Percentiles rank a stretch among this genome's conserved stretches.
Evolutionary conservation across 1,140 invertebrate genomes (phyloP).

Genomic region (Pachyrhynchus sulphureomaculatus): DNA sequence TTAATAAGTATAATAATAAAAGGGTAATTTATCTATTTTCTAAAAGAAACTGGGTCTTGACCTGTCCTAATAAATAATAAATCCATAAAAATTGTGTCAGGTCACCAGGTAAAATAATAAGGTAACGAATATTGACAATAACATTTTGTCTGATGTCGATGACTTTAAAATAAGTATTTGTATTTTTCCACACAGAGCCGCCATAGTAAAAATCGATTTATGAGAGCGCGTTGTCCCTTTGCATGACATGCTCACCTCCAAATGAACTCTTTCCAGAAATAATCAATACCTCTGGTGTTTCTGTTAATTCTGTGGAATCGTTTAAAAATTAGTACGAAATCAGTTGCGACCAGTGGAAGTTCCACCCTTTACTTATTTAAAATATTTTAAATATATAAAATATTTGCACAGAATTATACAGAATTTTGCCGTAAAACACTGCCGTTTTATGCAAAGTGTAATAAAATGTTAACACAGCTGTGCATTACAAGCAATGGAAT

Average conservation of each 20-base stretch:
- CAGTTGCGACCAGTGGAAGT: neutral
- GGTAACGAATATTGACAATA: neutral
- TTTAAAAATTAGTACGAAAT: conserved; percentile 7
- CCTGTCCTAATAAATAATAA: too few relatives aligned
- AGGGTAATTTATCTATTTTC: too few relatives aligned
- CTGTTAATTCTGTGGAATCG: conserved; percentile 1
- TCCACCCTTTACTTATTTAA: neutral
- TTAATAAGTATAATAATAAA: too few relatives aligned
- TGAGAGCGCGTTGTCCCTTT: neutral
- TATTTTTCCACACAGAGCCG: neutral
- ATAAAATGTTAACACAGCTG: neutral
- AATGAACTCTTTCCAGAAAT: conserved; percentile 32
- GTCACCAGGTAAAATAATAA: neutral
- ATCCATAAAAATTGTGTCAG: neutral
- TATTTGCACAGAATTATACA: neutral
- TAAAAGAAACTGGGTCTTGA: too few relatives aligned
- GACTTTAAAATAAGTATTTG: conserved; percentile 22
- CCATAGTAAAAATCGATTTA: conserved; percentile 13
- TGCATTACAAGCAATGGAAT: conserved; percentile 22
- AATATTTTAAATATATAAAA: too few relatives aligned
- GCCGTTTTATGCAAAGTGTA: neutral
- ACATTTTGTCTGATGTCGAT: conserved; percentile 21
- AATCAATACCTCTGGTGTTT: conserved; percentile 36
- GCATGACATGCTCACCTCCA: conserved; percentile 28
- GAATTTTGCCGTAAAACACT: neutral